These are phyloP conservation scores for Odontophorus gujanensis DNA, from an alignment of 2,113 vertebrate genomes.

Conservation along the genomic window DNA sequence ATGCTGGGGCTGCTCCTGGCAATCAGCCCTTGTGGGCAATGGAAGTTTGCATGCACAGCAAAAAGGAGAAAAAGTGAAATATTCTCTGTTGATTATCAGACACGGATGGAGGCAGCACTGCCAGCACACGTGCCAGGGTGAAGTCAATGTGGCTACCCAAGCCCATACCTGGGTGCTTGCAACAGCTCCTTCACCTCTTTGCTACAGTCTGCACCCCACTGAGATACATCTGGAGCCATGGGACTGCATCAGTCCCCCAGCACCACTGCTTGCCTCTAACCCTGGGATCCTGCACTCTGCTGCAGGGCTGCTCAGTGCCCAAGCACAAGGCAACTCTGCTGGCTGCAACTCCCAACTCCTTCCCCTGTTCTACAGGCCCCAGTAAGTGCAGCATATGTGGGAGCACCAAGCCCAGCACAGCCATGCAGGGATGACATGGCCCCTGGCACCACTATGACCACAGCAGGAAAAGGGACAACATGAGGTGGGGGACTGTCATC, in stretches of 20 bases:
- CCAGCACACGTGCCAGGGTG: neutral
- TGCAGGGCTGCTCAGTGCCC: accelerated
- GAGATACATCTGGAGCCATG: accelerated
- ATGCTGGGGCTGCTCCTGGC: neutral
- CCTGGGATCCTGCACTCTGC: accelerated
- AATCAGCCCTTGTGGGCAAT: neutral
- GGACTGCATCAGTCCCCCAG: neutral
- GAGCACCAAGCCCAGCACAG: neutral
- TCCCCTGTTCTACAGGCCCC: accelerated
- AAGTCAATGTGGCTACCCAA: accelerated
- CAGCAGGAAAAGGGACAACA: neutral
- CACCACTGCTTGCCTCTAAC: accelerated
- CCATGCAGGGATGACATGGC: neutral
- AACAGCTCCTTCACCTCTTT: neutral
- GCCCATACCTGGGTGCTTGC: neutral
- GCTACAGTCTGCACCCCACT: neutral
- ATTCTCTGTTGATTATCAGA: neutral
- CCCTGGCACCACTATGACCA: accelerated
- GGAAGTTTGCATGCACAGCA: neutral
- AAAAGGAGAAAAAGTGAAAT: neutral
- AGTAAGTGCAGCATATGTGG: accelerated
- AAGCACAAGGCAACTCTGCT: neutral
- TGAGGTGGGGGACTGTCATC: neutral
- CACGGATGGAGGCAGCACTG: neutral
- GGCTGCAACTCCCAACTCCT: neutral